Base-by-base conservation (phyloP, 1,140 invertebrate genomes). In the Carcinoscorpius rotundicauda region DNA sequence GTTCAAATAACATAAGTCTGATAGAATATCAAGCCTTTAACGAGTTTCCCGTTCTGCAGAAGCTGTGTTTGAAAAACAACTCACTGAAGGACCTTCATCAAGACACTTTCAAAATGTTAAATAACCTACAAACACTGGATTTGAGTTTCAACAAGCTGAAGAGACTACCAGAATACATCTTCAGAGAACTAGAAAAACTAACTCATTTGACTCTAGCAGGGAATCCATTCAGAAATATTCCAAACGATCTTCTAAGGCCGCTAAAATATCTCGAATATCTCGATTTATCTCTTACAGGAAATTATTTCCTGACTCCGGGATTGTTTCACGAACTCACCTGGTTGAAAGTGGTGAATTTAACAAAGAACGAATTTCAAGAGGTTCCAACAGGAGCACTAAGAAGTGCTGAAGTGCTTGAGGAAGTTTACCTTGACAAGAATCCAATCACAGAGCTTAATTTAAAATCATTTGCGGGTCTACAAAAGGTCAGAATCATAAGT, bases 291-390 rank as follows among this genome's bases (percentile, higher is more conserved):
- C 53, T 61, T 8, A 67, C 57, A 57, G 53, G 53, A n/a, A 55
- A 55, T 8, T 55, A 55, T 55, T 6, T 6, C n/a, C n/a, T 55
- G 53, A 55, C n/a, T 55, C 6, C n/a, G 53, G 53, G 53, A 55
- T 55, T 8, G n/a, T 55, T 55, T 55, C 53, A 55, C 6, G n/a
- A 6, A n/a, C 53, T 55, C 6, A 51, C 11, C 0, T 63, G 68
- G n/a, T 52, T 72, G 48, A 62, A 69, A 55, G 62, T 51, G 4
- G 49, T 72, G n/a, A 69, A 72, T 60, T 64, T 72, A 11, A 70
- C 71, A 48, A 57, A 49, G 3, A 72, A 72, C 50, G 64, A 69
- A 3, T 70, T 70, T 10, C 29, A 62, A 11, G 51, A 64, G 5
- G 68, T 72, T 4, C 71, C 71, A 5, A 66, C 51, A 4, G 52